Base-by-base conservation (phyloP, 2,888 invertebrate genomes). In the Netelia virgata region DNA sequence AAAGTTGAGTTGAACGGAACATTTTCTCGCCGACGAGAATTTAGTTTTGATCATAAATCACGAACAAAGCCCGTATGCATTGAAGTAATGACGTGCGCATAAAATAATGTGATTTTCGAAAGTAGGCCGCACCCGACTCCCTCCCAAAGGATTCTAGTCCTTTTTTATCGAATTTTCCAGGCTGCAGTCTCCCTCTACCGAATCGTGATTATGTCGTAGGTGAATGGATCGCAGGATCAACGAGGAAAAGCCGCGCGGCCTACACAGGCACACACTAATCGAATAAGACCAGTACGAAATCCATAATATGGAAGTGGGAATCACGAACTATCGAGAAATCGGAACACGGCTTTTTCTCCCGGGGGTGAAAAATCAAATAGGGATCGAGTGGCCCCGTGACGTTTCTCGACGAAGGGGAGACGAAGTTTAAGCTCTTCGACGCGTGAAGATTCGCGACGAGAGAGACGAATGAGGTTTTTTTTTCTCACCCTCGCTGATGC, bases 361-460 rank as follows among this genome's bases (percentile, higher is more conserved):
- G 23, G 8, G 43, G 72, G 28, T 10, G 23, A 68, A 47, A 55
- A 68, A 74, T 53, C 69, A 63, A 47, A 69, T 50, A 72, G 68
- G 59, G 73, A 73, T 69, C 76, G 53, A 83, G 36, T 73, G 69
- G 69, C 55, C 47, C 74, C 53, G 61, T 64, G 61, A 69, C 73
- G 28, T 69, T 78, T 69, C 47, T 23, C 23, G 18, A 14, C n/a
- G 28, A 16, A 20, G 66, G 20, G 47, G 28, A 23, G 8, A 1
- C 5, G 50, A 61, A 20, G 18, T 36, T 66, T 68, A 74, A 78
- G 82, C 66, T 77, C 68, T 77, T 3, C 55, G 69, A 69, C 64
- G 78, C 83, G 61, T 64, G 73, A 78, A 83, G 74, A 78, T 78
- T 83, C 73, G 78, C 73, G 74, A 74, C 57, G 57, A 47, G 61